Conservation (phyloP, 2,888 invertebrate species). For the Drosophila quinaria region DNA sequence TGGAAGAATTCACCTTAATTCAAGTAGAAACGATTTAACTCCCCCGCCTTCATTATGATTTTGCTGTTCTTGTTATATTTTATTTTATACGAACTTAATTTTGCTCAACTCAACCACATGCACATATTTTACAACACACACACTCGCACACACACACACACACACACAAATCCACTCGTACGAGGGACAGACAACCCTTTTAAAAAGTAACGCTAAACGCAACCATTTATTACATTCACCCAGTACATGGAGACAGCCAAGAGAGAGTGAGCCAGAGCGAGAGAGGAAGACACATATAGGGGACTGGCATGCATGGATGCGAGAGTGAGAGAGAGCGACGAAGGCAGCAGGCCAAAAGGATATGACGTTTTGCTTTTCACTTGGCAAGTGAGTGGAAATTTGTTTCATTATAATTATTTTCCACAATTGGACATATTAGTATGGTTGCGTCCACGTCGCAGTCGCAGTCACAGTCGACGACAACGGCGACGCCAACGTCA, state of each 20-base stretch:
- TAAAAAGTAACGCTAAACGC: slow-evolving; percentile 79
- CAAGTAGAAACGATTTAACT: slow-evolving; percentile 77
- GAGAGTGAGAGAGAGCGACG: slow-evolving; percentile 63
- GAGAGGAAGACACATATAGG: slow-evolving; percentile 9
- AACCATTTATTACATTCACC: slow-evolving; percentile 76
- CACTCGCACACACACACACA: slow-evolving; percentile 32
- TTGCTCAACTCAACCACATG: slow-evolving; percentile 70
- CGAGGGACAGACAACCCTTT: slow-evolving; percentile 73
- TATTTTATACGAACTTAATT: slow-evolving; percentile 81
- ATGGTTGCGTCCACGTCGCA: slow-evolving; percentile 76
- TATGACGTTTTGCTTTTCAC: slow-evolving; percentile 81
- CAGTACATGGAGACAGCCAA: slow-evolving; percentile 39
- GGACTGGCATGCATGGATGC: slow-evolving; percentile 28
- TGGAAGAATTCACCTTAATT: slow-evolving; percentile 72
- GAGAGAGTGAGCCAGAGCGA: slow-evolving; percentile 16
- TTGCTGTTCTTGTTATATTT: slow-evolving; percentile 71
- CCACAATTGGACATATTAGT: slow-evolving; percentile 86
- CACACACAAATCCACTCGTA: slow-evolving; percentile 47
- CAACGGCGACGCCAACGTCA: slow-evolving; percentile 16
- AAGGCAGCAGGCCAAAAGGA: slow-evolving; percentile 66
- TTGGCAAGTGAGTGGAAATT: slow-evolving; percentile 85
- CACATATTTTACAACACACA: slow-evolving; percentile 56
- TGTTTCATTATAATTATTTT: slow-evolving; percentile 86
- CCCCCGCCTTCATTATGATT: slow-evolving; percentile 71
- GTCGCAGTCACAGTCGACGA: slow-evolving; percentile 1